Conservation (phyloP, 2,888 invertebrate species). For the Drosophila birchii region DNA sequence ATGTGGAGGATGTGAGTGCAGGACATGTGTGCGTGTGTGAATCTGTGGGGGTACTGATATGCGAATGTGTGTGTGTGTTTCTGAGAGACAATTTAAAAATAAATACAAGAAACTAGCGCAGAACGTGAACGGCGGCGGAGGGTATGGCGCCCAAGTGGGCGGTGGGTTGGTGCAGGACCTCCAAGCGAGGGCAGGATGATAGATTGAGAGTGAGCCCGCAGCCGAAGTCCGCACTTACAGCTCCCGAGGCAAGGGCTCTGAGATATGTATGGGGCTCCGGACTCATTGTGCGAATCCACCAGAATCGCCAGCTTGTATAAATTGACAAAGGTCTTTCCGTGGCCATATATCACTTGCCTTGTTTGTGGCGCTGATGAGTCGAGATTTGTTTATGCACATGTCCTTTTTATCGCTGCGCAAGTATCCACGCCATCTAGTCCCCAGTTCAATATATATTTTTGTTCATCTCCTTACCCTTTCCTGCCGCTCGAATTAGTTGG, state of each 20-base stretch:
- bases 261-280: conserved; percentile 41
- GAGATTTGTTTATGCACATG: conserved; percentile 49
- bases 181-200: conserved; percentile 73
- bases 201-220: conserved; percentile 63
- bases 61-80: conserved; percentile 46
- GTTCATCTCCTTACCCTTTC: conserved; percentile 23
- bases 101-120: conserved; percentile 79
- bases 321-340: conserved; percentile 49
- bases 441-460: conserved; percentile 16
- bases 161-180: conserved; percentile 23
- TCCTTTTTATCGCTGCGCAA: conserved; percentile 31
- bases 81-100: conserved; percentile 76
- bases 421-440: conserved; percentile 31
- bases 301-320: conserved; percentile 46
- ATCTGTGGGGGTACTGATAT: conserved; percentile 1
- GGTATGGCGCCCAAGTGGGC: conserved; percentile 9
- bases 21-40: conserved; percentile 16
- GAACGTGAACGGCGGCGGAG: conserved; percentile 52
- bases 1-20: conserved; percentile 58
- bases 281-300: conserved; percentile 26
- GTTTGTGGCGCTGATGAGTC: conserved; percentile 47
- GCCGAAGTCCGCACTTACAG: conserved; percentile 49
- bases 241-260: conserved; percentile 24
- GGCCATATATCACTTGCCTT: conserved; percentile 46
- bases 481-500: conserved; percentile 16